Conservation (phyloP, 1,140 invertebrate species). For the Sarcophaga bullata region DNA sequence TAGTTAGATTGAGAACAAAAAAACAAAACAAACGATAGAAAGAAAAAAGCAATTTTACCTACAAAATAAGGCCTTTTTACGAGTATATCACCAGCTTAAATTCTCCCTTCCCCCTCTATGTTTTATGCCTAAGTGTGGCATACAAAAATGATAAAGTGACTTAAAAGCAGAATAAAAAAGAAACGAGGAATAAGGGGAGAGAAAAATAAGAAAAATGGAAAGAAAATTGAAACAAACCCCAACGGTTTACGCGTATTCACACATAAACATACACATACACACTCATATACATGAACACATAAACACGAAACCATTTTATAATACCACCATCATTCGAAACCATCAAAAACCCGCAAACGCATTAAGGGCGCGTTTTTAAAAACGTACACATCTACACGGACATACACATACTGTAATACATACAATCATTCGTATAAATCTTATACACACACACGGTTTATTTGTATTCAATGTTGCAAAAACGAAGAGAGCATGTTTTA, state of each 20-base stretch:
- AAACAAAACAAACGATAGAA: background rate
- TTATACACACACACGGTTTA: background rate
- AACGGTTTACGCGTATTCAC: background rate
- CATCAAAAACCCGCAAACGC: slow-evolving; percentile 36
- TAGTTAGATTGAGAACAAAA: background rate
- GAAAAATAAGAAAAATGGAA: background rate
- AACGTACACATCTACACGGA: background rate
- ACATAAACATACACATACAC: background rate
- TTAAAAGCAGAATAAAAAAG: background rate
- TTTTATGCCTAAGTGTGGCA: too few relatives aligned
- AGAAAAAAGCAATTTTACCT: slow-evolving; percentile 15
- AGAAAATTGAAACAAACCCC: slow-evolving; percentile 20
- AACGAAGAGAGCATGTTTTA: background rate
- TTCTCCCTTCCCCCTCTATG: too few relatives aligned
- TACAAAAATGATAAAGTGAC: slow-evolving; percentile 11
- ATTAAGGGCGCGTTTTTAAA: slow-evolving; percentile 40
- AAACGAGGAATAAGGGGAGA: background rate
- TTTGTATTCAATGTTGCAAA: background rate
- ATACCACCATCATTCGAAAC: background rate
- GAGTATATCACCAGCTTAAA: background rate
- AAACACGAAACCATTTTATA: background rate
- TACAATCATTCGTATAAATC: slow-evolving; percentile 31
- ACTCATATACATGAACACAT: too few relatives aligned
- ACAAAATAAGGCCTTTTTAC: background rate
- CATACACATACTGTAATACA: background rate